Conservation (phyloP, 2,797 vertebrate genomes). For the Eulemur albifrons region DNA sequence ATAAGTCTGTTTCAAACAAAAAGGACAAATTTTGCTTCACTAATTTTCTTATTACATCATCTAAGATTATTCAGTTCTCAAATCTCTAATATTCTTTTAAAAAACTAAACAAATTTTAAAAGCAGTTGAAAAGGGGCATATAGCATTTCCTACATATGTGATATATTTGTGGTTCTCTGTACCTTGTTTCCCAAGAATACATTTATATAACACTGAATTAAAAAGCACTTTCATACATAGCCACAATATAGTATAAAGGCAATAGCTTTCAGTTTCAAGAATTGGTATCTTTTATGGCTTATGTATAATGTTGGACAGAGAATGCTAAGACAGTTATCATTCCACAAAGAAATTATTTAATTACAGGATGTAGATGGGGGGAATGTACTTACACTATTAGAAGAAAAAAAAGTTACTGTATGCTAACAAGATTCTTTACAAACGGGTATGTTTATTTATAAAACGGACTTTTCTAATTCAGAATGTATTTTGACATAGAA, state of each 20-base stretch:
- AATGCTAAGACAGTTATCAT: neutral
- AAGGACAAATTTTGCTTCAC: slow-evolving; percentile 60
- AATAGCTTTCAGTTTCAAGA: slow-evolving; percentile 34
- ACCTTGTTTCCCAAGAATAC: slow-evolving; percentile 30
- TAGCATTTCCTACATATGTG: neutral
- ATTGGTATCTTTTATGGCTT: slow-evolving; percentile 35
- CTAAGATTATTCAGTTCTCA: slow-evolving; percentile 45
- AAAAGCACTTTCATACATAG: neutral
- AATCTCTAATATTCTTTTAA: slow-evolving; percentile 53
- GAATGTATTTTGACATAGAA: neutral
- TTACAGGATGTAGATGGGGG: neutral
- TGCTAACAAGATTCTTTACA: slow-evolving; percentile 12
- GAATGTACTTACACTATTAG: neutral
- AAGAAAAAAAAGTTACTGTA: neutral
- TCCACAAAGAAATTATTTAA: neutral
- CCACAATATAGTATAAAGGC: neutral
- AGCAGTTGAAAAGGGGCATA: neutral
- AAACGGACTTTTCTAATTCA: slow-evolving; percentile 33
- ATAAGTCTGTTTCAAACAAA: slow-evolving; percentile 90
- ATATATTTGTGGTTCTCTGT: neutral
- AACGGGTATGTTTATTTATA: neutral
- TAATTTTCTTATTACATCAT: slow-evolving; percentile 41
- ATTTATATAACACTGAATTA: slow-evolving; percentile 13
- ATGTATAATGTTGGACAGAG: neutral
- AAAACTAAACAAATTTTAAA: slow-evolving; percentile 18